Conservation (phyloP, 2,113 vertebrate genomes). For the Catharus bicknelli region DNA sequence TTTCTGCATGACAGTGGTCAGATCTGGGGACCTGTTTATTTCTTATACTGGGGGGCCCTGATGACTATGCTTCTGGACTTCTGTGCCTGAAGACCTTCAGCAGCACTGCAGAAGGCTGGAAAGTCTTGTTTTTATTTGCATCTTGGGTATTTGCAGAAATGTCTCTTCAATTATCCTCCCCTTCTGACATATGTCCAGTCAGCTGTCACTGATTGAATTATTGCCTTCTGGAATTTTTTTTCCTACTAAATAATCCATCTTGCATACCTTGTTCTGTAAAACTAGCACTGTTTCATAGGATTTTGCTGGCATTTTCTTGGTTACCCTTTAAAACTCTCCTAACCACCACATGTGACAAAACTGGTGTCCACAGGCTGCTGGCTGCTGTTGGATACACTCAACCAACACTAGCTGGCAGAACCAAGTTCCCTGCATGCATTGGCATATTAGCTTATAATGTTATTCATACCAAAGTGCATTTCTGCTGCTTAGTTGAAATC, state of each 20-base stretch:
- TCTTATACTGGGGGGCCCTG: not conserved
- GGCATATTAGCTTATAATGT: not conserved
- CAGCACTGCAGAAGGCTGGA: not conserved
- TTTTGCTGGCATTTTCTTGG: not conserved
- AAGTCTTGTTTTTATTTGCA: not conserved
- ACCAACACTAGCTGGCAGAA: conserved; percentile 15
- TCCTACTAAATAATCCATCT: not conserved
- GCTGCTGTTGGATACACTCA: not conserved
- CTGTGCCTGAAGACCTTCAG: not conserved
- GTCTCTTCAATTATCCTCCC: not conserved
- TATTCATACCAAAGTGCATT: not conserved
- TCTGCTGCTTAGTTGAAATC: conserved; percentile 16
- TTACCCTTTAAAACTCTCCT: not conserved
- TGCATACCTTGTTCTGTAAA: not conserved
- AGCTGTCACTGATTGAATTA: not conserved
- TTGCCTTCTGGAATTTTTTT: not conserved
- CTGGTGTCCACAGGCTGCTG: not conserved
- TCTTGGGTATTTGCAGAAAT: not conserved
- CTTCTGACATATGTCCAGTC: not conserved
- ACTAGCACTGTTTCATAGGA: not conserved
- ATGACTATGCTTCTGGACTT: not conserved
- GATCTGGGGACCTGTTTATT: not conserved
- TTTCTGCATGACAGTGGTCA: not conserved
- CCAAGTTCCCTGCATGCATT: not conserved
- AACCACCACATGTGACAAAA: not conserved